Evolutionary conservation across 2,888 invertebrate species (phyloP).

Genomic region (Cynaeus angustus): DNA sequence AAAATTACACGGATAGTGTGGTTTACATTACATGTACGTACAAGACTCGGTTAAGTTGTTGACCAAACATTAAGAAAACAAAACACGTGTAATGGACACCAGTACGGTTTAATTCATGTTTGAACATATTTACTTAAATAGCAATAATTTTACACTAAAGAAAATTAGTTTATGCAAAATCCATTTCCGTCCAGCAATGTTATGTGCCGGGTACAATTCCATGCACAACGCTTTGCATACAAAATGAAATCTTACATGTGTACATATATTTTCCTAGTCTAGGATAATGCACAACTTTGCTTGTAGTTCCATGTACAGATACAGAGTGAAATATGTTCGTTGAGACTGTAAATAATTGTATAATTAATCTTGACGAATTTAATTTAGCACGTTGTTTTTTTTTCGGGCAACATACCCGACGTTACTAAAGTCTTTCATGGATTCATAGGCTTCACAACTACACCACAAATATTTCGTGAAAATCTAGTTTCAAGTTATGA

Average conservation of each 20-base stretch:
- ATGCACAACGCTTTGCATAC: conserved; percentile 46
- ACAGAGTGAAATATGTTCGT: conserved; percentile 28
- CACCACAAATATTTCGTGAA: conserved; percentile 28
- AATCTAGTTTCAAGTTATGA: conserved; percentile 38
- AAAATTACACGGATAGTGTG: conserved; percentile 2
- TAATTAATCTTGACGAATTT: conserved; percentile 39
- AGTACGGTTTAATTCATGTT: conserved; percentile 25
- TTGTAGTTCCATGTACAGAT: conserved; percentile 39
- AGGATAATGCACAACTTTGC: conserved; percentile 39
- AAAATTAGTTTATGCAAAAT: conserved; percentile 51
- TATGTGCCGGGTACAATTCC: conserved; percentile 43
- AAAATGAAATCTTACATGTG: conserved; percentile 48
- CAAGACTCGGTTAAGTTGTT: background rate
- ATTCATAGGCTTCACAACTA: conserved; percentile 14
- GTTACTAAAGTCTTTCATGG: conserved; percentile 1
- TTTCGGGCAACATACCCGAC: background rate
- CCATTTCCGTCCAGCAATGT: conserved; percentile 44
- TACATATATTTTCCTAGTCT: conserved; percentile 36
- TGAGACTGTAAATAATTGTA: conserved; percentile 27
- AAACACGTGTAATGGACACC: conserved; percentile 8
- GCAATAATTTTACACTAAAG: conserved; percentile 41
- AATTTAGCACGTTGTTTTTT: conserved; percentile 19
- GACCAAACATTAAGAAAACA: background rate
- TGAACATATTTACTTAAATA: conserved; percentile 31
- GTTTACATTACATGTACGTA: conserved; percentile 2